These are phyloP conservation scores for Pitangus sulphuratus DNA, from an alignment of 2,797 vertebrate genomes.

Conservation along the genomic window DNA sequence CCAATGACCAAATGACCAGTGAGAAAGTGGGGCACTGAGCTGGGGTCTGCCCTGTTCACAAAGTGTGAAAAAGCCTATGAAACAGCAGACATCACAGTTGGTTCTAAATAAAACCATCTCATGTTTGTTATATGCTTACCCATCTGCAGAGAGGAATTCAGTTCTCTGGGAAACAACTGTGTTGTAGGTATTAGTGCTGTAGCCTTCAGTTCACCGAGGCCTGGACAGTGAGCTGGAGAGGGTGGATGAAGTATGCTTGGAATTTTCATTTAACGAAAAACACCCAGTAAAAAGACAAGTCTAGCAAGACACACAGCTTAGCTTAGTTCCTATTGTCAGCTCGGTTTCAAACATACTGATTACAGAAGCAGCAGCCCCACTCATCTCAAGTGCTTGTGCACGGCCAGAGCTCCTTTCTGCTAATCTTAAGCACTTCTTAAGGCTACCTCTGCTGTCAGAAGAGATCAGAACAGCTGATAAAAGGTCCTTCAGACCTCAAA, in stretches of 20 bases:
- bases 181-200: neutral
- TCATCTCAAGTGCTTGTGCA: conserved; percentile 13
- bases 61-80: neutral
- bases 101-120: neutral
- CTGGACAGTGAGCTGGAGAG: neutral
- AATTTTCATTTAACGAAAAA: neutral
- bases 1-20: neutral
- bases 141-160: neutral
- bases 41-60: neutral
- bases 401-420: neutral
- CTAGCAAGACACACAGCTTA: neutral
- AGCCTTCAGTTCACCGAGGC: neutral
- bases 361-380: neutral
- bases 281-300: neutral
- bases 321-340: neutral
- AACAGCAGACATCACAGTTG: neutral
- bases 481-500: conserved; percentile 1
- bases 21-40: accelerated
- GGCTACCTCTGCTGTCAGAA: neutral
- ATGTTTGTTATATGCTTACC: neutral
- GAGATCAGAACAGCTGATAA: neutral
- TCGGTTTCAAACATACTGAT: conserved; percentile 21
- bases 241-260: neutral
- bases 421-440: conserved; percentile 15
- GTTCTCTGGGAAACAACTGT: neutral